Evolutionary conservation across 2,888 invertebrate genomes (phyloP).

Genomic region (Acanthoscelides obtectus): DNA sequence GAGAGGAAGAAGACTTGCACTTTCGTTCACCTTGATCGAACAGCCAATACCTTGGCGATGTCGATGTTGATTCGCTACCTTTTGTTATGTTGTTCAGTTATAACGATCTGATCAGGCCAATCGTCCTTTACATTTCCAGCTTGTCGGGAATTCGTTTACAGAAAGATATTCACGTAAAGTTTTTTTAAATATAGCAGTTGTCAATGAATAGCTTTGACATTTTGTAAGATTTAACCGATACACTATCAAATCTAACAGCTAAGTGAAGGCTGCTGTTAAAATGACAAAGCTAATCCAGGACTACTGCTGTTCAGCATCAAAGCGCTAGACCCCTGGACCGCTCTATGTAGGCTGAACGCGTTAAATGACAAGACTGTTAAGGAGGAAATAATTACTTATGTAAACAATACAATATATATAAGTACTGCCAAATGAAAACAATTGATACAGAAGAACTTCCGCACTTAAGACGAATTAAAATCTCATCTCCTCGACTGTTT

Average conservation of each 20-base stretch:
- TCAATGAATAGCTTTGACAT: too few species aligned
- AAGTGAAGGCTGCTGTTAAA: too few species aligned
- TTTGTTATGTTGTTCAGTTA: background rate
- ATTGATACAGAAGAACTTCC: background rate
- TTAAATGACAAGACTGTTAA: too few species aligned
- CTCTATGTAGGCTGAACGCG: too few species aligned
- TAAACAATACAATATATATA: too few species aligned
- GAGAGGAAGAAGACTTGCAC: background rate
- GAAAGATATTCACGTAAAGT: background rate
- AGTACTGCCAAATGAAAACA: too few species aligned
- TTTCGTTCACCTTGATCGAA: background rate
- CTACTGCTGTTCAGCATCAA: too few species aligned
- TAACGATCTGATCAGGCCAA: background rate
- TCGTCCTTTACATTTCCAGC: background rate
- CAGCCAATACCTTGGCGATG: background rate
- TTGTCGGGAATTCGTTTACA: background rate
- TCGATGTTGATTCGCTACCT: background rate
- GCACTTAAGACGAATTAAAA: background rate
- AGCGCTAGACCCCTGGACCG: too few species aligned
- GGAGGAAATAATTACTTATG: too few species aligned
- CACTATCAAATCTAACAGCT: too few species aligned
- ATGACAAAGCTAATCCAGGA: too few species aligned
- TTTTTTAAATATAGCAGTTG: background rate
- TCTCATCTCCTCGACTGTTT: background rate
- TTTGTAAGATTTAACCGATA: too few species aligned